phyloP scores from a whole-genome alignment of 2,888 invertebrate species.

The Drosophila lacicola region DNA sequence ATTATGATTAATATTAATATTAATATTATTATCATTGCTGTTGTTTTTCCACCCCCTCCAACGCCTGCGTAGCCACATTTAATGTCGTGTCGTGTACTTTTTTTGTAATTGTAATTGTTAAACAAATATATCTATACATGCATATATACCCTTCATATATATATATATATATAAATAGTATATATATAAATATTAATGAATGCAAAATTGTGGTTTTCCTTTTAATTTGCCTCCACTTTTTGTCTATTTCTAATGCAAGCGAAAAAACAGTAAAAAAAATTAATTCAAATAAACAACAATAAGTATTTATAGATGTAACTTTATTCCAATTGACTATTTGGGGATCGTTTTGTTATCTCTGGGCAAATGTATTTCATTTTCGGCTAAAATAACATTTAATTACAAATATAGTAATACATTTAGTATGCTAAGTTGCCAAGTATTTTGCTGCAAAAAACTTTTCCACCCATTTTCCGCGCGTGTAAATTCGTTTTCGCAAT shows the following conservation, averaged over 20 bases:
- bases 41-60: constrained; percentile 18
- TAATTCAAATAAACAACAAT: constrained; percentile 68
- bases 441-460: too few relatives aligned
- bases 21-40: constrained; percentile 30
- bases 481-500: too few relatives aligned
- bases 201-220: constrained; percentile 22
- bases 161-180: constrained; percentile 29
- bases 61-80: constrained; percentile 33
- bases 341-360: too few relatives aligned
- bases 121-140: constrained; percentile 42
- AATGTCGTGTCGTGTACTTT: constrained; percentile 70
- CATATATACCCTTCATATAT: constrained; percentile 18
- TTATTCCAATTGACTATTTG: neutral
- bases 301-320: constrained; percentile 63
- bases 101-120: constrained; percentile 76
- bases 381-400: too few relatives aligned
- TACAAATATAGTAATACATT: too few relatives aligned
- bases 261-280: too few relatives aligned
- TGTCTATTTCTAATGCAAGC: constrained; percentile 57
- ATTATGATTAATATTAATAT: constrained; percentile 12
- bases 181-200: constrained; percentile 30
- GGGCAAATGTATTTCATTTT: too few relatives aligned
- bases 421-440: too few relatives aligned
- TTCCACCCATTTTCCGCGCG: too few relatives aligned
- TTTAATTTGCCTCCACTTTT: constrained; percentile 23